Evolutionary conservation across 2,888 invertebrate genomes (phyloP).

Genomic region (Branchellion lobata): DNA sequence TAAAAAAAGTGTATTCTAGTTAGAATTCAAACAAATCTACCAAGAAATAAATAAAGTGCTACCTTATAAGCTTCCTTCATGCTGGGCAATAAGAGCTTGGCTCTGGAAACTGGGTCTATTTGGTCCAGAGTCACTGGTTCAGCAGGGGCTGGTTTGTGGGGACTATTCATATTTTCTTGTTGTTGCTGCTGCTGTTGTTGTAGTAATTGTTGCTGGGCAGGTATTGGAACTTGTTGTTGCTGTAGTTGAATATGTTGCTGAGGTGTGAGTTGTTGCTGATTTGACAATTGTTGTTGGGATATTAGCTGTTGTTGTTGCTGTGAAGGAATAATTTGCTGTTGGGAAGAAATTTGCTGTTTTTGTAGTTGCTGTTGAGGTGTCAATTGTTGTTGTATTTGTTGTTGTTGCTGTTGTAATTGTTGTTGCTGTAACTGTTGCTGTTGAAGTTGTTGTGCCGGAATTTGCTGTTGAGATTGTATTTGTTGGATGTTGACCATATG

Average conservation of each 20-base stretch:
- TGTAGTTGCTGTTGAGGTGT: not conserved
- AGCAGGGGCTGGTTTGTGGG: not conserved
- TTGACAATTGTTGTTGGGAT: not conserved
- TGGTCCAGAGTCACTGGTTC: constrained; percentile 2
- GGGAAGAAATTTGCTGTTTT: not conserved
- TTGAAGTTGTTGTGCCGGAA: not conserved
- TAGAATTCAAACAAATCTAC: no score
- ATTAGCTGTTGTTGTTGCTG: constrained; percentile 11
- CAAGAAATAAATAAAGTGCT: no score
- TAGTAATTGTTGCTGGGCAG: not conserved
- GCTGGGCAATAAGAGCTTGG: not conserved
- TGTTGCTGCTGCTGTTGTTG: not conserved
- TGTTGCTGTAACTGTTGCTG: not conserved
- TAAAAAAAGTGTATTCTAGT: no score
- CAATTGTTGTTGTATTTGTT: not conserved
- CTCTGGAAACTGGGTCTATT: constrained; percentile 2
- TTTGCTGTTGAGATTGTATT: not conserved
- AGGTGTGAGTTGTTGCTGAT: not conserved
- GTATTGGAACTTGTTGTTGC: not conserved
- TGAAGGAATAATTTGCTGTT: not conserved
- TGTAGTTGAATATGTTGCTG: not conserved
- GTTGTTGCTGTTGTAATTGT: not conserved
- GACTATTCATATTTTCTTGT: constrained; percentile 22
- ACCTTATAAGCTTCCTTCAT: constrained; percentile 1
- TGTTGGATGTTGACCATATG: constrained; percentile 18